Evolutionary conservation across 2,113 vertebrate species (phyloP).

Genomic region (Loxodonta africana): DNA sequence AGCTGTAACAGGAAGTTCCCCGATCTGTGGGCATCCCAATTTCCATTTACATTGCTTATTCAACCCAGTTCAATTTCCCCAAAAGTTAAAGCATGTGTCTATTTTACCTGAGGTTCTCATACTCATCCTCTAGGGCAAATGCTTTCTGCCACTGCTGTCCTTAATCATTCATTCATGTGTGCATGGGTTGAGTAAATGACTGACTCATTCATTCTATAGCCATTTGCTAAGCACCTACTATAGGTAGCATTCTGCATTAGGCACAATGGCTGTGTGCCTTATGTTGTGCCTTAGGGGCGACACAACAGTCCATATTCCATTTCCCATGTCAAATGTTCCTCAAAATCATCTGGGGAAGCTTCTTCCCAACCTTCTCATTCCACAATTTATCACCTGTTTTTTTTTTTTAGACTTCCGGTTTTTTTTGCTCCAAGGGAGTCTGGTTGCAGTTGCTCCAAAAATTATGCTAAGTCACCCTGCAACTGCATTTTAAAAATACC

Average conservation of each 20-base stretch:
- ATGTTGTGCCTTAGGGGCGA: background rate
- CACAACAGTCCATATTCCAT: background rate
- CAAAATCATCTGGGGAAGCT: background rate
- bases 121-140: background rate
- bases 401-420: background rate
- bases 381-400: background rate
- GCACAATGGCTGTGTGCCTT: background rate
- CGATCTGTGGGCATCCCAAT: background rate
- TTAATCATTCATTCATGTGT: background rate
- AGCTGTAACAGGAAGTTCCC: background rate
- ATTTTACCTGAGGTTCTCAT: background rate
- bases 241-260: background rate
- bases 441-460: background rate
- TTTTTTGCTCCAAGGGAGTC: background rate
- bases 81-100: background rate
- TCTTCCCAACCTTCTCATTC: background rate
- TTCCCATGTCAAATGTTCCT: background rate
- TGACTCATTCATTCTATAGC: background rate
- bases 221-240: background rate
- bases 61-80: background rate
- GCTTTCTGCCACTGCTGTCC: background rate
- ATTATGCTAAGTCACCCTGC: constrained; percentile 44
- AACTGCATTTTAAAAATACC: background rate
- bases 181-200: background rate
- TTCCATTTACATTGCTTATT: background rate